Evolutionary conservation across 37 sponge, comb jelly and placozoan genomes (phyloP).

Genomic region (Tethya wilhelma): DNA sequence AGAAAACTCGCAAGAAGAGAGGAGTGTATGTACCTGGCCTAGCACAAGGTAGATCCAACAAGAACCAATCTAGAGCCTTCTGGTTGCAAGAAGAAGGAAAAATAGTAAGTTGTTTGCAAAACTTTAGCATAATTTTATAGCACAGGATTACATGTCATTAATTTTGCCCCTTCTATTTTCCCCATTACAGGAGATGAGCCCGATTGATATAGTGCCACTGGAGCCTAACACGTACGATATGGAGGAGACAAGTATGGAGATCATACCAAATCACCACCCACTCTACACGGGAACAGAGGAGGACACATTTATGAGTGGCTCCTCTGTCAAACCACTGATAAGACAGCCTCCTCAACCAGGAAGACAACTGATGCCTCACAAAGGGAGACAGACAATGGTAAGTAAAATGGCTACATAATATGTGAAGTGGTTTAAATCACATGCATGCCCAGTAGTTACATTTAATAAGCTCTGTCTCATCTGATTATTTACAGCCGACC

Average conservation of each 20-base stretch:
- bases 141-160: background rate
- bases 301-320: constrained; percentile 13
- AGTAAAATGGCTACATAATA: background rate
- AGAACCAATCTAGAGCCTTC: constrained; percentile 23
- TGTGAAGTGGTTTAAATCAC: too few species aligned
- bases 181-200: constrained; percentile 80
- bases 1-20: constrained; percentile 20
- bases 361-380: constrained; percentile 7
- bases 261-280: constrained; percentile 30
- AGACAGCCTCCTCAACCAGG: constrained; percentile 1
- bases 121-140: background rate
- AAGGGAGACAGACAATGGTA: background rate
- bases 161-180: background rate
- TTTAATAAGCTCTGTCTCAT: too few species aligned
- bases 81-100: constrained; percentile 67
- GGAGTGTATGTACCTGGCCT: constrained; percentile 10
- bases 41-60: background rate
- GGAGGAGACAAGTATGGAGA: constrained; percentile 13
- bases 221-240: constrained; percentile 20
- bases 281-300: constrained; percentile 13
- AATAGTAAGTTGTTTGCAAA: constrained; percentile 60
- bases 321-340: constrained; percentile 6
- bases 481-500: background rate
- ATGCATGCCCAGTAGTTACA: too few species aligned
- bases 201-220: constrained; percentile 82